phyloP scores from a whole-genome alignment of 2,797 vertebrate genomes.

The Gallirallus australis region DNA sequence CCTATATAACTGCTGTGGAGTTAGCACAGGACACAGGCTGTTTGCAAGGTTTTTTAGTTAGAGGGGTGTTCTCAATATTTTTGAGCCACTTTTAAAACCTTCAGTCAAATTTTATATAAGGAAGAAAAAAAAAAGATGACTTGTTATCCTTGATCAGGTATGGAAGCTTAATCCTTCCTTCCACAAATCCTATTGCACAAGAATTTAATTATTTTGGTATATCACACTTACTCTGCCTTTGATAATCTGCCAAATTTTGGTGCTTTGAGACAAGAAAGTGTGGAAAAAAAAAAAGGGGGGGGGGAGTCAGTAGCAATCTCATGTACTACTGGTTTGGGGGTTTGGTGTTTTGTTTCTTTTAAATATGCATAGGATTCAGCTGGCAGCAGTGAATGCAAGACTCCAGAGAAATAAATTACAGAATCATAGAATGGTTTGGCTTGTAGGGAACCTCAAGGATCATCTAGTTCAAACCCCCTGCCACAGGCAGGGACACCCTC shows the following conservation, averaged over 20 bases:
- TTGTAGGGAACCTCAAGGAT: too few species aligned
- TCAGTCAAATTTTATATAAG: background rate
- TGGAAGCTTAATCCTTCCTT: background rate
- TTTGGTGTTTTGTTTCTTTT: background rate
- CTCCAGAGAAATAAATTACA: background rate
- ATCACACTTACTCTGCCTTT: background rate
- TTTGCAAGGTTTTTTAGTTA: constrained; percentile 28
- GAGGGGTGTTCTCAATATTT: background rate
- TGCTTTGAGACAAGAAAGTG: background rate
- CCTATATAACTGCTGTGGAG: background rate
- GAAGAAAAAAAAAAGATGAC: constrained; percentile 7
- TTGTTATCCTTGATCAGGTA: background rate
- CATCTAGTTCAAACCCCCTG: too few species aligned
- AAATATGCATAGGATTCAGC: background rate
- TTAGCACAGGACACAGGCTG: background rate
- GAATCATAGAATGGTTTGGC: too few species aligned
- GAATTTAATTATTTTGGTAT: background rate
- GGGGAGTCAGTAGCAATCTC: background rate
- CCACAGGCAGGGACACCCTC: too few species aligned
- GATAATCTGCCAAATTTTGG: background rate
- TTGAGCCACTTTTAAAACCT: background rate
- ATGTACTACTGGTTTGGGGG: background rate
- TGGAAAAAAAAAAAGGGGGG: background rate
- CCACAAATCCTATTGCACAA: constrained; percentile 8
- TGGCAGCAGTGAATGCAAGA: background rate